Conservation (phyloP, 1,140 invertebrate genomes). For the Nebria ingens region DNA sequence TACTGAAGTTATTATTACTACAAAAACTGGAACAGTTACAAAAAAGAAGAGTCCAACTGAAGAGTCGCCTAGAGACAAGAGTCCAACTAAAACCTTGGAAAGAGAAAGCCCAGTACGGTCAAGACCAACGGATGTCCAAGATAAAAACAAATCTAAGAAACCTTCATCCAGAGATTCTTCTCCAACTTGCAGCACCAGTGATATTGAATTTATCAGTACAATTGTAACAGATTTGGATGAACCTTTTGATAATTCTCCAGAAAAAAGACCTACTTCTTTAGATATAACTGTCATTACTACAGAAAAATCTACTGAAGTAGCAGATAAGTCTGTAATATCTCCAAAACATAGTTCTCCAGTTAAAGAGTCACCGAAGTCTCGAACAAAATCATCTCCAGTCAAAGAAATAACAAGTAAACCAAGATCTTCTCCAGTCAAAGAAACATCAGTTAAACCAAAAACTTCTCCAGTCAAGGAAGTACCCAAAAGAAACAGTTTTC, state of each 20-base stretch:
- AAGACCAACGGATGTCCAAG: conserved; percentile 16
- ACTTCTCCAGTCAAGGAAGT: conserved; percentile 12
- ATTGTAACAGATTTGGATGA: conserved; percentile 22
- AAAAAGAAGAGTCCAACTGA: background rate
- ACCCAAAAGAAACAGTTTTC: conserved; percentile 12
- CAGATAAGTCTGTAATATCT: background rate
- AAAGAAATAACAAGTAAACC: background rate
- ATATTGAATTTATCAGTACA: conserved; percentile 25
- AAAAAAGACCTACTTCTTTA: conserved; percentile 8
- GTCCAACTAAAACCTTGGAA: conserved; percentile 10
- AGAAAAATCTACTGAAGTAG: background rate
- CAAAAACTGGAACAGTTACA: background rate
- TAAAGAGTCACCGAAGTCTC: background rate
- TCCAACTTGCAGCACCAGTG: conserved; percentile 21
- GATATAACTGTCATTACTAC: background rate
- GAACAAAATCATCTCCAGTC: background rate
- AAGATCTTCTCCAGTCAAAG: conserved; percentile 14
- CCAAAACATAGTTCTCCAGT: background rate
- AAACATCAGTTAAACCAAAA: conserved; percentile 19
- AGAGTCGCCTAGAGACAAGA: background rate
- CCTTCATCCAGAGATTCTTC: conserved; percentile 23
- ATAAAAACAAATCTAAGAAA: conserved; percentile 14
- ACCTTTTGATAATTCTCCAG: background rate
- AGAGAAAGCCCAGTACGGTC: conserved; percentile 14
- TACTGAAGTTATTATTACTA: background rate